Percentiles rank a stretch among this genome's conserved stretches.
These are phyloP conservation scores for Tor tambroides DNA, from an alignment of 2,113 vertebrate species.

Conservation along the genomic window DNA sequence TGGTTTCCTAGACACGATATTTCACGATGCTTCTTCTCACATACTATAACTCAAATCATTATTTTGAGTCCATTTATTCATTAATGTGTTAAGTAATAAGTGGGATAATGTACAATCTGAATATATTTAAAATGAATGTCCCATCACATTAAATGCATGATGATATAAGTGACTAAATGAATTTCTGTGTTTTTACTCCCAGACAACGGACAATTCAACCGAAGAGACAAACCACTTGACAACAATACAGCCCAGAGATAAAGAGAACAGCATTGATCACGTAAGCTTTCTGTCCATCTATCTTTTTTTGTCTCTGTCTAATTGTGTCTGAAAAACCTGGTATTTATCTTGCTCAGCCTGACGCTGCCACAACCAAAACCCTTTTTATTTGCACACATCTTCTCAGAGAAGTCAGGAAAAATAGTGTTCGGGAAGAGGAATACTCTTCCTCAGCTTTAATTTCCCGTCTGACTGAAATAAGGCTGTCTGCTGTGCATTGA, in stretches of 20 bases:
- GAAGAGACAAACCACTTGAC: slow-evolving; percentile 75
- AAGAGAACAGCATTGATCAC: slow-evolving; percentile 77
- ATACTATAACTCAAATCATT: not conserved
- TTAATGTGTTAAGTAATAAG: too few relatives aligned
- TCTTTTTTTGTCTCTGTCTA: not conserved
- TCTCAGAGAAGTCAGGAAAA: not conserved
- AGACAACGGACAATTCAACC: slow-evolving; percentile 83
- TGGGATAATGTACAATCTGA: too few relatives aligned
- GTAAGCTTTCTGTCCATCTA: slow-evolving; percentile 71
- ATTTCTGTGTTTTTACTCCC: slow-evolving; percentile 48
- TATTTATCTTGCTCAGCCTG: not conserved
- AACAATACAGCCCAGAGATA: slow-evolving; percentile 72
- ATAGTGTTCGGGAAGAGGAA: not conserved
- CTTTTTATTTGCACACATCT: slow-evolving; percentile 5
- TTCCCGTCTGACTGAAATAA: slow-evolving; percentile 3
- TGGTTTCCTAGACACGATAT: too few relatives aligned
- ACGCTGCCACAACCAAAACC: not conserved
- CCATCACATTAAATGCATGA: not conserved
- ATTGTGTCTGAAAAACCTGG: not conserved
- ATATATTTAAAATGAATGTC: not conserved
- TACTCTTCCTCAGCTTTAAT: not conserved
- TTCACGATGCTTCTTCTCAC: not conserved
- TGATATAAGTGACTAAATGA: not conserved
- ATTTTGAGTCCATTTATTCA: too few relatives aligned
- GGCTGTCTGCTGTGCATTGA: slow-evolving; percentile 8